Evolutionary conservation across 2,888 invertebrate species (phyloP).

Genomic region (Aleiodes leptofemur): DNA sequence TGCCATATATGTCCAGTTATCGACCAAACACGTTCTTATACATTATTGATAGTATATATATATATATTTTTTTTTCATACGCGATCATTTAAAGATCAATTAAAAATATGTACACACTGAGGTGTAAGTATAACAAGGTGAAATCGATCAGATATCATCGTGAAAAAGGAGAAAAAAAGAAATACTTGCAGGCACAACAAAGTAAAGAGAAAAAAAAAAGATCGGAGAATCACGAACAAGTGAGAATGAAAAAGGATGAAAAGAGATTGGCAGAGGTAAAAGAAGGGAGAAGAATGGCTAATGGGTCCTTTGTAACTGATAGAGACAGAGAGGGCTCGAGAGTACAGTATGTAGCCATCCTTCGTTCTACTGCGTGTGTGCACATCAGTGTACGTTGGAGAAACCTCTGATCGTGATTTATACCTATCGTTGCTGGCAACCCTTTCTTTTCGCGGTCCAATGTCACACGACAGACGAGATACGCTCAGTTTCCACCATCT

Average conservation of each 20-base stretch:
- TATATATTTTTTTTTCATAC: too few relatives aligned
- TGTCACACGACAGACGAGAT: slow-evolving; percentile 50
- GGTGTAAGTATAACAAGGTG: slow-evolving; percentile 59
- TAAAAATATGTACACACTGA: slow-evolving; percentile 40
- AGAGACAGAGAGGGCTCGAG: slow-evolving; percentile 48
- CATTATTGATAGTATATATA: too few relatives aligned
- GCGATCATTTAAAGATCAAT: slow-evolving; percentile 17
- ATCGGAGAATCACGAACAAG: slow-evolving; percentile 17
- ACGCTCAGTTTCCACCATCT: slow-evolving; percentile 37
- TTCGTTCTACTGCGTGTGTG: slow-evolving; percentile 27
- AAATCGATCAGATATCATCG: slow-evolving; percentile 58
- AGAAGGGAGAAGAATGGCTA: slow-evolving; percentile 49
- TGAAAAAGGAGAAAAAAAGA: slow-evolving; percentile 8
- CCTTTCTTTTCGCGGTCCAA: slow-evolving; percentile 53
- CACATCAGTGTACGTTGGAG: slow-evolving; percentile 15
- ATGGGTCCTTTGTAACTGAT: slow-evolving; percentile 46
- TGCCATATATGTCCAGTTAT: too few relatives aligned
- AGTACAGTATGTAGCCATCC: slow-evolving; percentile 38
- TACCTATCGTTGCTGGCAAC: slow-evolving; percentile 59
- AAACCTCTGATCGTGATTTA: slow-evolving; percentile 63
- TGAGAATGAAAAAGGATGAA: slow-evolving; percentile 34
- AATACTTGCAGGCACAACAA: slow-evolving; percentile 15
- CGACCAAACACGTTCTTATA: too few relatives aligned
- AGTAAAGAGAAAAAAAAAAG: slow-evolving; percentile 25
- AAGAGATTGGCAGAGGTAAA: slow-evolving; percentile 43